Evolutionary conservation across 2,797 vertebrate species (phyloP).

Genomic region (Echeneis naucrates): DNA sequence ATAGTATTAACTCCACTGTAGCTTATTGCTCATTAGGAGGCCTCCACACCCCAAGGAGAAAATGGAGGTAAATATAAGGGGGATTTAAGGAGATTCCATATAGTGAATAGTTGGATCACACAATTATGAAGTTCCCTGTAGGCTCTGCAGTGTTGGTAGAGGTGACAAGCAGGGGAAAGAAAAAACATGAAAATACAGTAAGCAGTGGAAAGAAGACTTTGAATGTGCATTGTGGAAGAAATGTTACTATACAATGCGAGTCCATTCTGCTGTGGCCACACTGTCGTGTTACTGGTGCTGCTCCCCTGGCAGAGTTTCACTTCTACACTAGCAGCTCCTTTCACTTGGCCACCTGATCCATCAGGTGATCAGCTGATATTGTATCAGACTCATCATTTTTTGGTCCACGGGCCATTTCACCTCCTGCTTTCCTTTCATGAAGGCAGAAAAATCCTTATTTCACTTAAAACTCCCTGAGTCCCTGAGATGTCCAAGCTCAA

Average conservation of each 20-base stretch:
- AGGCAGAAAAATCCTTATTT: too few species aligned
- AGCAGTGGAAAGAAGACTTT: constrained; percentile 26
- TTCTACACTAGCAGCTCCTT: neutral
- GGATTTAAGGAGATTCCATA: constrained; percentile 67
- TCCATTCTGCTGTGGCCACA: too few species aligned
- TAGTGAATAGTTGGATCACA: constrained; percentile 71
- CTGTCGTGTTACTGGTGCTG: too few species aligned
- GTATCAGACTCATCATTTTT: neutral
- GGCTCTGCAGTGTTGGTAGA: constrained; percentile 45
- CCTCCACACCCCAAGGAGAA: constrained; percentile 59
- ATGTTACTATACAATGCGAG: neutral
- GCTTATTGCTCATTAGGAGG: constrained; percentile 73
- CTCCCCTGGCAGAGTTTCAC: neutral
- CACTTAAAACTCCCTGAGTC: neutral
- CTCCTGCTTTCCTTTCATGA: neutral
- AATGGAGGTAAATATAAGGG: constrained; percentile 64
- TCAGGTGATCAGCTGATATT: too few species aligned
- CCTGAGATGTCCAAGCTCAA: neutral
- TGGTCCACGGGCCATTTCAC: neutral
- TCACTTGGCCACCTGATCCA: neutral
- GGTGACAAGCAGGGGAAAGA: constrained; percentile 37
- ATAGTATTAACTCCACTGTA: constrained; percentile 48
- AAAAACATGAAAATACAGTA: constrained; percentile 25
- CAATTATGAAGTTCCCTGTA: constrained; percentile 67
- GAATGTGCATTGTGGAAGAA: constrained; percentile 16